Percentiles rank a stretch among this genome's conserved stretches.
Evolutionary conservation across 2,113 vertebrate genomes (phyloP).

Genomic region (Cynopterus brachyotis): DNA sequence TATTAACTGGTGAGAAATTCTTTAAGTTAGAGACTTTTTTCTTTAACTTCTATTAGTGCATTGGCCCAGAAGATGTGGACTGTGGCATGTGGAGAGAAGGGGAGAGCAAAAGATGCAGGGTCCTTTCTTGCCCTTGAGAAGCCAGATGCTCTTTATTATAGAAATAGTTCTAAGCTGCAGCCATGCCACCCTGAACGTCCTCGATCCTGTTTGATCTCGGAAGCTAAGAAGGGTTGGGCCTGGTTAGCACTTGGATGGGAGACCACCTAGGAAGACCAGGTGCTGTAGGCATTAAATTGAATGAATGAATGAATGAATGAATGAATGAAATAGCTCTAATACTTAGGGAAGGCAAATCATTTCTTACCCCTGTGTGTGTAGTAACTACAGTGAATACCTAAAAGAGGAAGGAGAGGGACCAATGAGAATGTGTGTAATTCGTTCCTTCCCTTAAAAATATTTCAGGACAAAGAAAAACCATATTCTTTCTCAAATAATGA

Average conservation of each 20-base stretch:
- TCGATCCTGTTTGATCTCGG: too few species aligned
- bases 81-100: neutral
- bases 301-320: too few species aligned
- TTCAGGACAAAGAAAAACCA: neutral
- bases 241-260: too few species aligned
- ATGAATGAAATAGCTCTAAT: too few species aligned
- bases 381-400: neutral
- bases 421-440: accelerated
- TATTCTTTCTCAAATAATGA: neutral
- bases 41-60: constrained; percentile 59
- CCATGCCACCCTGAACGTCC: too few species aligned
- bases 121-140: constrained; percentile 21
- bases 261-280: too few species aligned
- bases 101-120: neutral
- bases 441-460: neutral
- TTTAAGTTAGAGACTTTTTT: constrained; percentile 60
- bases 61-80: neutral
- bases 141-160: neutral
- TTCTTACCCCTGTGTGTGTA: accelerated
- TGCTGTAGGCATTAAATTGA: too few species aligned
- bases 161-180: neutral
- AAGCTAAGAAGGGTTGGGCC: too few species aligned
- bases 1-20: constrained; percentile 27
- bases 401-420: neutral
- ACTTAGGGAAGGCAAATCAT: neutral